phyloP scores from a whole-genome alignment of 2,888 invertebrate genomes.

The Rhingia campestris region DNA sequence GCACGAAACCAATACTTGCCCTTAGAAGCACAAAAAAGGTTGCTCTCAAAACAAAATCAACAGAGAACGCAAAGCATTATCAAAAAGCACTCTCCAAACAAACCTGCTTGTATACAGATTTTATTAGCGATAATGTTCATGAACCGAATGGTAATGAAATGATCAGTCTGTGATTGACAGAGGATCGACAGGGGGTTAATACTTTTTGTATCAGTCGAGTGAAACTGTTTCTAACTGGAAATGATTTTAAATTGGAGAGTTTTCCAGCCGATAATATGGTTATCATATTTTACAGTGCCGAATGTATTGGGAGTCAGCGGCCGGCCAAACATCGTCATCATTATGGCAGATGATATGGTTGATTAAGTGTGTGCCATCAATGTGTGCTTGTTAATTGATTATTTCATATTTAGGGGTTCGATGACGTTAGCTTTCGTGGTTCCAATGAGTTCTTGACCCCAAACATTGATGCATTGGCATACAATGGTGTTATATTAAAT shows the following conservation, averaged over 20 bases:
- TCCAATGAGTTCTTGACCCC: slow-evolving; percentile 94
- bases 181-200: no score
- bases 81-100: no score
- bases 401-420: slow-evolving; percentile 89
- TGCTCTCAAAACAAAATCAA: no score
- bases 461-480: slow-evolving; percentile 93
- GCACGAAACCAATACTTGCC: no score
- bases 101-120: no score
- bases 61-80: no score
- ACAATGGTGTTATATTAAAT: slow-evolving; percentile 92
- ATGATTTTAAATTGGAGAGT: background rate
- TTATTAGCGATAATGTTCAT: no score
- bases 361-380: background rate
- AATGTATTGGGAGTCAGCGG: slow-evolving; percentile 42
- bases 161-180: background rate
- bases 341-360: slow-evolving; percentile 93
- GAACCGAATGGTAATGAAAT: no score
- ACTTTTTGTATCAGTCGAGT: background rate
- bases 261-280: background rate
- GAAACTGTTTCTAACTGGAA: background rate
- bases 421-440: slow-evolving; percentile 95
- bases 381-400: background rate
- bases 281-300: slow-evolving; percentile 78
- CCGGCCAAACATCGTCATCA: slow-evolving; percentile 88
- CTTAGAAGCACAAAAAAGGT: no score